Conservation (phyloP, 2,113 vertebrate species). For the Percina caprodes region DNA sequence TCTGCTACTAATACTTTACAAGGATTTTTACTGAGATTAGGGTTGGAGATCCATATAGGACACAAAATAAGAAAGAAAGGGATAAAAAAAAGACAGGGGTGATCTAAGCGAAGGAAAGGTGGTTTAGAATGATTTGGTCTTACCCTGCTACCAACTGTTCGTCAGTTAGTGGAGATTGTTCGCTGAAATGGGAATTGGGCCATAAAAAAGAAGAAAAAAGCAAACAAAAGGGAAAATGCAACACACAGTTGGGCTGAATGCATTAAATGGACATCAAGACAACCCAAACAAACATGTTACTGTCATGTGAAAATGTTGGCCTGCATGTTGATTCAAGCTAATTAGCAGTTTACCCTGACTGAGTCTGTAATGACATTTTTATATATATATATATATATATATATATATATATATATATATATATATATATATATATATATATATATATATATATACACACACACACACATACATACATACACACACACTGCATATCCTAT, state of each 20-base stretch:
- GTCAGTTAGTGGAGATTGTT: conserved; percentile 93
- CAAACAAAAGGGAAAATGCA: conserved; percentile 80
- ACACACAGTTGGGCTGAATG: conserved; percentile 78
- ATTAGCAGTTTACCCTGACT: background rate
- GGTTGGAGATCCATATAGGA: conserved; percentile 64
- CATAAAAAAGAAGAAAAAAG: conserved; percentile 80
- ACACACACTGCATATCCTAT: too few relatives aligned
- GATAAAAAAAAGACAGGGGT: conserved; percentile 76
- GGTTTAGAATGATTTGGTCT: conserved; percentile 88
- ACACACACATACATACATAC: too few relatives aligned
- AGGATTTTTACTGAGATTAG: conserved; percentile 59
- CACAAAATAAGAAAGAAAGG: conserved; percentile 69
- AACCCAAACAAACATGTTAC: conserved; percentile 73
- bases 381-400: too few relatives aligned
- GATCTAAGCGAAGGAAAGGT: conserved; percentile 86
- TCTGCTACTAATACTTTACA: conserved; percentile 36
- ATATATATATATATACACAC: too few relatives aligned
- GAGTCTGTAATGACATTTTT: background rate
- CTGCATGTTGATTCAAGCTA: conserved; percentile 11
- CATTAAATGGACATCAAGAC: conserved; percentile 75
- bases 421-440: too few relatives aligned
- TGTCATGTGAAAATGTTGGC: conserved; percentile 58
- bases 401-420: too few relatives aligned
- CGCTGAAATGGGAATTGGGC: conserved; percentile 95
- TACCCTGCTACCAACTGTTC: conserved; percentile 97